These are phyloP conservation scores for Carcharodon carcharias DNA, from an alignment of 2,797 vertebrate species.

Conservation along the genomic window DNA sequence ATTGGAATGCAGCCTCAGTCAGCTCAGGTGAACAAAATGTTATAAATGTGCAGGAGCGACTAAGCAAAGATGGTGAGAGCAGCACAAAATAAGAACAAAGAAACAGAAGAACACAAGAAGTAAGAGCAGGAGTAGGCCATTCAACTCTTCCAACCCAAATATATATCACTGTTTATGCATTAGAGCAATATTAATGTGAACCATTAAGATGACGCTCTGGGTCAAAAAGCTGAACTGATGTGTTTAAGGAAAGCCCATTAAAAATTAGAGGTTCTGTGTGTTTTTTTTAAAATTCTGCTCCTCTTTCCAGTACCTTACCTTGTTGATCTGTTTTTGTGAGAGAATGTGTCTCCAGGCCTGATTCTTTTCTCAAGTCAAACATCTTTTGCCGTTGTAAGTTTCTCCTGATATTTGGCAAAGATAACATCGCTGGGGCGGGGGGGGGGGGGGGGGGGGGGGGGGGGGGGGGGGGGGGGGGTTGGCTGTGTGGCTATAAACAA, in stretches of 20 bases:
- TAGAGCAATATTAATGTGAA: neutral
- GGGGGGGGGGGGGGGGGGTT: constrained; percentile 39
- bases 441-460: constrained; percentile 41
- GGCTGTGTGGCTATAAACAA: constrained; percentile 39
- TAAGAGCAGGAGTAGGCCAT: too few species aligned
- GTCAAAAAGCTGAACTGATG: neutral
- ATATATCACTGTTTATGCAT: neutral
- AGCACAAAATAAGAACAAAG: neutral
- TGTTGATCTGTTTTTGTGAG: neutral
- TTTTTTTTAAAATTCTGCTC: neutral
- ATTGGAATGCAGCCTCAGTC: neutral
- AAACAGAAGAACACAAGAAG: too few species aligned
- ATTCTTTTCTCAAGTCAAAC: constrained; percentile 13
- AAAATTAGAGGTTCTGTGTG: neutral
- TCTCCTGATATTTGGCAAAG: constrained; percentile 37
- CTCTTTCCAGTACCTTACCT: neutral
- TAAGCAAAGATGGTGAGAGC: neutral
- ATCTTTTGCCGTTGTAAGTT: constrained; percentile 17
- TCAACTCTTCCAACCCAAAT: too few species aligned
- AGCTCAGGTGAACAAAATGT: neutral
- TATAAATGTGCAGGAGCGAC: neutral
- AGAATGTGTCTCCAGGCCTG: neutral
- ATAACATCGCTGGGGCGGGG: constrained; percentile 41
- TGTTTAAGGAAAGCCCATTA: neutral
- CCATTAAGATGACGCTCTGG: neutral